A percentile compares a stretch with the other conserved stretches of the same genome.
phyloP scores from a whole-genome alignment of 2,888 invertebrate genomes.

The Germaria angustata region DNA sequence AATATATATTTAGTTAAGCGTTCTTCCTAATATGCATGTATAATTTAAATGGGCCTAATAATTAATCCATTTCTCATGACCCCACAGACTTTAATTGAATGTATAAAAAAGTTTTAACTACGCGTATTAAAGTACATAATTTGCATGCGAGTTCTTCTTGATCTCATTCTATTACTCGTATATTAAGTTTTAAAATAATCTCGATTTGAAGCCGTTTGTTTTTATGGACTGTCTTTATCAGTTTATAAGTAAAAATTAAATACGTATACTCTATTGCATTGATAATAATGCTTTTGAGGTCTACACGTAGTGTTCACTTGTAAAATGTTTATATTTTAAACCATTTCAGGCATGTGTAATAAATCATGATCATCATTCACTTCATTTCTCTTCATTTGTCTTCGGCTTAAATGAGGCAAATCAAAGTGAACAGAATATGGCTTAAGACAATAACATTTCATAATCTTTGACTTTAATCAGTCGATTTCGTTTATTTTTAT shows the following conservation, averaged over 20 bases:
- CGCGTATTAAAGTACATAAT: too few relatives aligned
- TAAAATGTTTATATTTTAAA: not conserved
- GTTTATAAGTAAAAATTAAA: not conserved
- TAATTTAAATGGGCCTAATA: too few relatives aligned
- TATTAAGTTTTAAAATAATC: too few relatives aligned
- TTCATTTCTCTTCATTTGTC: constrained; percentile 45
- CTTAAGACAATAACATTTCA: constrained; percentile 50
- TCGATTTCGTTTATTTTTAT: constrained; percentile 34
- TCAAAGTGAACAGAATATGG: constrained; percentile 12
- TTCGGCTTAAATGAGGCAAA: constrained; percentile 47
- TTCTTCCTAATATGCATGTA: too few relatives aligned
- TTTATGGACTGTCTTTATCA: not conserved
- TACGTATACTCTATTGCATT: too few relatives aligned
- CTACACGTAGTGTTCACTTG: not conserved
- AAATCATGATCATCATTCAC: constrained; percentile 47
- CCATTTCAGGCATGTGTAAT: constrained; percentile 48
- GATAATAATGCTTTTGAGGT: not conserved
- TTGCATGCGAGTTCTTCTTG: too few relatives aligned
- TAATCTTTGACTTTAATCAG: constrained; percentile 55
- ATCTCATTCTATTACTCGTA: too few relatives aligned
- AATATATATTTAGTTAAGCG: too few relatives aligned
- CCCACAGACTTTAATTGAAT: too few relatives aligned
- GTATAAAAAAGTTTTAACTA: too few relatives aligned
- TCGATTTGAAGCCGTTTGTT: not conserved
- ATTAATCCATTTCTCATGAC: too few relatives aligned